Evolutionary conservation across 2,888 invertebrate species (phyloP).

Genomic region (Amitus sp.): DNA sequence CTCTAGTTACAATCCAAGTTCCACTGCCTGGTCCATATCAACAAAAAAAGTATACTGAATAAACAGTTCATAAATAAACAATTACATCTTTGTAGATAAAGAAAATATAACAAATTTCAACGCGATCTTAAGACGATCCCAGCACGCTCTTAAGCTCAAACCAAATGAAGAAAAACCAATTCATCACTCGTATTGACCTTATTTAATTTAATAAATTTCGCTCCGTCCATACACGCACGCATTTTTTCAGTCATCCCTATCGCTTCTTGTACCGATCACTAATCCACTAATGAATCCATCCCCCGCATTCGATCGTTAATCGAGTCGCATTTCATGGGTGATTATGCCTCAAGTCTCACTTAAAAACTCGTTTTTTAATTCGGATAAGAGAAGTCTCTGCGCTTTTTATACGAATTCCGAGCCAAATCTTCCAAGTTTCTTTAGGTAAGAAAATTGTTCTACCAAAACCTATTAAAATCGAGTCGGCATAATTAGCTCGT

Average conservation of each 20-base stretch:
- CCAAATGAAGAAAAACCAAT: slow-evolving; percentile 22
- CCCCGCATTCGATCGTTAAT: neutral
- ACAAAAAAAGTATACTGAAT: slow-evolving; percentile 61
- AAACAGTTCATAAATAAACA: slow-evolving; percentile 66
- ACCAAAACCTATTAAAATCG: slow-evolving; percentile 41
- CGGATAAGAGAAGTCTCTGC: slow-evolving; percentile 63
- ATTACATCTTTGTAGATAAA: slow-evolving; percentile 59
- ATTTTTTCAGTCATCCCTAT: no score
- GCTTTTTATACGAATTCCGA: slow-evolving; percentile 34
- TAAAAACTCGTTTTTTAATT: slow-evolving; percentile 52
- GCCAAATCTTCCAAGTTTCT: slow-evolving; percentile 53
- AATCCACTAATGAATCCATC: slow-evolving; percentile 7
- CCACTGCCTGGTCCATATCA: slow-evolving; percentile 50
- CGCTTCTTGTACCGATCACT: slow-evolving; percentile 26
- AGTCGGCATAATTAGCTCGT: slow-evolving; percentile 22
- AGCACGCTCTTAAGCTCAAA: slow-evolving; percentile 18
- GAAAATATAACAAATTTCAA: slow-evolving; percentile 63
- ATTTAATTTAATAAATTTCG: no score
- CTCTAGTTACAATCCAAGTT: slow-evolving; percentile 37
- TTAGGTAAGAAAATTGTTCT: slow-evolving; percentile 64
- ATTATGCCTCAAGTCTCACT: no score
- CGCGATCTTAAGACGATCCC: no score
- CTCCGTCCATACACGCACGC: no score
- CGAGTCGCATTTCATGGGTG: no score
- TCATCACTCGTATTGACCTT: slow-evolving; percentile 23